These are phyloP conservation scores for Crenichthys baileyi DNA, from an alignment of 2,797 vertebrate genomes.

Conservation along the genomic window DNA sequence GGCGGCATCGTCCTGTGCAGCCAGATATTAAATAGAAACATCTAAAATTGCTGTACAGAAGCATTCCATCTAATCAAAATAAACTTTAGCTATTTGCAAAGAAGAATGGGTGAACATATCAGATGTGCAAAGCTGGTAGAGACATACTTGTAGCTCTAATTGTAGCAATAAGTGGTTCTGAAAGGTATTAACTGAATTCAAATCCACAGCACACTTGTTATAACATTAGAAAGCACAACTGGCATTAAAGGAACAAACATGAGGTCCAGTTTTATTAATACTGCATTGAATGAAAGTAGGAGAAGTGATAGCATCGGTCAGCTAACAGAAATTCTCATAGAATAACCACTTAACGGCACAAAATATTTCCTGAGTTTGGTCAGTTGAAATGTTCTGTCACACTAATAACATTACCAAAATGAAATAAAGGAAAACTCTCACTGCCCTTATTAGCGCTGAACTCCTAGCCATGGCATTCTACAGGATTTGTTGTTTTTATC, in stretches of 20 bases:
- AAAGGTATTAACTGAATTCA: neutral
- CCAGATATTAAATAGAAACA: neutral
- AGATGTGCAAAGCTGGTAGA: neutral
- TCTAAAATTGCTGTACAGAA: neutral
- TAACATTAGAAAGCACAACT: neutral
- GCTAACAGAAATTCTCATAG: neutral
- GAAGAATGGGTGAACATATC: neutral
- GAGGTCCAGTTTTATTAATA: neutral
- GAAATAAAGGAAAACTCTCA: neutral
- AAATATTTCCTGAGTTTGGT: neutral
- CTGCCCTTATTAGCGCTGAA: neutral
- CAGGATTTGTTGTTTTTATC: slow-evolving; percentile 20
- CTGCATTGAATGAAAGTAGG: neutral
- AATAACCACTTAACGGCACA: neutral
- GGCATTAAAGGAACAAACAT: neutral
- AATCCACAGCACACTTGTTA: neutral
- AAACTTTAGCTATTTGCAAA: neutral
- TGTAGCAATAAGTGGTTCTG: neutral
- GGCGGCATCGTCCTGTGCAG: no score
- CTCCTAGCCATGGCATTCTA: neutral
- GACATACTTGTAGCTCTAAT: neutral
- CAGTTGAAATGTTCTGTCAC: slow-evolving; percentile 2
- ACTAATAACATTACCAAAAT: slow-evolving; percentile 4
- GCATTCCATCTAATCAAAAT: neutral
- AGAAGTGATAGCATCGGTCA: neutral